phyloP scores from a whole-genome alignment of 2,888 invertebrate species.

The Athrips mouffetella region DNA sequence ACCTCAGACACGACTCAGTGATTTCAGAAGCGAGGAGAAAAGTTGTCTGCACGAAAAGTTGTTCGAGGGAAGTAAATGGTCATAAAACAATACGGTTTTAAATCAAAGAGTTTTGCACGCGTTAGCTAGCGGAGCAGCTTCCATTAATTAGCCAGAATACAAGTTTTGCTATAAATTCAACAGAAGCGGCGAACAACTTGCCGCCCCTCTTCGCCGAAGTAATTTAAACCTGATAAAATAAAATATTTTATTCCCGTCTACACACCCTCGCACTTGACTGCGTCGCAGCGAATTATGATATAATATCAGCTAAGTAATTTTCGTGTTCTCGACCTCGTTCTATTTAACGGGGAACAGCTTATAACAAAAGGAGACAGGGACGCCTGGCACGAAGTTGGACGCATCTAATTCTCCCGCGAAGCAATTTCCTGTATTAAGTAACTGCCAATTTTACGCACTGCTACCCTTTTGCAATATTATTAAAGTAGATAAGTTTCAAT shows the following conservation, averaged over 20 bases:
- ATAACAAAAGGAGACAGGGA: constrained; percentile 56
- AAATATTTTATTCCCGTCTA: constrained; percentile 62
- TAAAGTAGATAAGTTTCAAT: constrained; percentile 20
- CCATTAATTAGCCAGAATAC: constrained; percentile 73
- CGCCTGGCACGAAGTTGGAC: constrained; percentile 51
- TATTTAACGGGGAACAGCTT: constrained; percentile 51
- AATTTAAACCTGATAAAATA: constrained; percentile 74
- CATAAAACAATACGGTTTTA: constrained; percentile 59
- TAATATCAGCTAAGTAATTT: constrained; percentile 50
- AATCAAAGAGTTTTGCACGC: constrained; percentile 57
- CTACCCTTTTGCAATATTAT: constrained; percentile 43
- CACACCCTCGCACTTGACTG: constrained; percentile 42
- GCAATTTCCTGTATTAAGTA: constrained; percentile 52
- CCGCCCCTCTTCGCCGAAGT: constrained; percentile 63
- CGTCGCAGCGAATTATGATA: constrained; percentile 39
- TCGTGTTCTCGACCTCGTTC: constrained; percentile 41
- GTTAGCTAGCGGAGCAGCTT: constrained; percentile 61
- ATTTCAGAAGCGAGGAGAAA: neutral
- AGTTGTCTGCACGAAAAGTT: constrained; percentile 16
- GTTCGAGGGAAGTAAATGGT: constrained; percentile 24
- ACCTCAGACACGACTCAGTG: neutral
- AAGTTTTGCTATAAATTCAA: constrained; percentile 75
- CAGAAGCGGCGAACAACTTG: constrained; percentile 59
- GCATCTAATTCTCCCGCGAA: constrained; percentile 55
- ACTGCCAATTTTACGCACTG: constrained; percentile 54